Conservation (phyloP, 2,888 invertebrate species). For the Icerya purchasi region DNA sequence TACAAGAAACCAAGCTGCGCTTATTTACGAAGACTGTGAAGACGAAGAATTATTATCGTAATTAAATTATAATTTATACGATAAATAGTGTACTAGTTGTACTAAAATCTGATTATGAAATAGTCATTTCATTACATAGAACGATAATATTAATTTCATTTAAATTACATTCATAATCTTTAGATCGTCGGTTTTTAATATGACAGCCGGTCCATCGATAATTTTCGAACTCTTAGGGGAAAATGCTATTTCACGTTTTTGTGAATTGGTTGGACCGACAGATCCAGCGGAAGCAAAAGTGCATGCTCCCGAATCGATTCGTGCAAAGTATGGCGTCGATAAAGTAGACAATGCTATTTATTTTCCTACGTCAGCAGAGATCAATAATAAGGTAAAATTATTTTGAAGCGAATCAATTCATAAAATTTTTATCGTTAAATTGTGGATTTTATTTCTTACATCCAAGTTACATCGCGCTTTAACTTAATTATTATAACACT, state of each 20-base stretch:
- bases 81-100: neutral
- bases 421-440: no score
- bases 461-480: no score
- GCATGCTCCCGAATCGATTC: slow-evolving; percentile 33
- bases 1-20: slow-evolving; percentile 25
- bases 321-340: slow-evolving; percentile 45
- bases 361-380: slow-evolving; percentile 35
- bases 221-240: slow-evolving; percentile 53
- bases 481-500: no score
- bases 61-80: slow-evolving; percentile 22
- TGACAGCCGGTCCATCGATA: slow-evolving; percentile 38
- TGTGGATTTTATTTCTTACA: no score
- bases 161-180: neutral
- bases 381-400: no score
- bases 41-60: slow-evolving; percentile 39
- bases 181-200: slow-evolving; percentile 3
- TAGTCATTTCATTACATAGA: no score
- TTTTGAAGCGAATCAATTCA: no score
- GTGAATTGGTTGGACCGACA: slow-evolving; percentile 36
- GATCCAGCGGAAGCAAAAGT: slow-evolving; percentile 37
- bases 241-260: slow-evolving; percentile 37
- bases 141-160: neutral
- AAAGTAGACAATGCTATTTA: slow-evolving; percentile 45
- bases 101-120: no score
- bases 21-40: slow-evolving; percentile 37